A percentile compares a stretch with the other conserved stretches of the same genome.
These are phyloP conservation scores for Hemicordylus capensis DNA, from an alignment of 2,113 vertebrate genomes.

Conservation along the genomic window DNA sequence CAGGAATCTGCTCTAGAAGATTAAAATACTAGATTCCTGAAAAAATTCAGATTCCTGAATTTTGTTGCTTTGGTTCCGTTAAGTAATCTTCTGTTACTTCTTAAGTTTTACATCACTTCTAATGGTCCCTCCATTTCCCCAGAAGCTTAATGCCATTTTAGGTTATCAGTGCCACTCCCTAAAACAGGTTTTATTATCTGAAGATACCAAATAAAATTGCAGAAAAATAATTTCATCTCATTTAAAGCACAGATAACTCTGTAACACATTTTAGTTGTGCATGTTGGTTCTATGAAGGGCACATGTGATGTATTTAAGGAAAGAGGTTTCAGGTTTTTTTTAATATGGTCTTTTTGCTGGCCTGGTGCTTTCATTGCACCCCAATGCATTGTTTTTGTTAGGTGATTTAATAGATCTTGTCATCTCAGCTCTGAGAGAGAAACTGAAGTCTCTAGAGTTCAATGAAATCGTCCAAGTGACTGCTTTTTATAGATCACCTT, in stretches of 20 bases:
- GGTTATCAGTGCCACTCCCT: background rate
- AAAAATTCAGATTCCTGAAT: no score
- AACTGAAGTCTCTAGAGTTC: slow-evolving; percentile 8
- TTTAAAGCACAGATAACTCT: background rate
- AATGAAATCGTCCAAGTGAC: background rate
- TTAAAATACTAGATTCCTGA: no score
- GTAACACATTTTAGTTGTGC: background rate
- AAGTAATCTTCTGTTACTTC: background rate
- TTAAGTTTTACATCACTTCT: background rate
- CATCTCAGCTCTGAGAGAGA: background rate
- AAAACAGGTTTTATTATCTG: background rate
- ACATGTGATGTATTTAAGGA: background rate
- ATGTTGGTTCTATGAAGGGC: background rate
- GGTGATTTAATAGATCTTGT: background rate
- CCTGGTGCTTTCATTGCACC: background rate
- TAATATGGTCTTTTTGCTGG: background rate
- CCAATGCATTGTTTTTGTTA: slow-evolving; percentile 1
- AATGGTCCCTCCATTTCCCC: background rate
- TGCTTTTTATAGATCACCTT: slow-evolving; percentile 8
- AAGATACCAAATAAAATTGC: background rate
- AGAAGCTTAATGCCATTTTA: background rate
- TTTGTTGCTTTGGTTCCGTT: no score
- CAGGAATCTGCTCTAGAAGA: background rate
- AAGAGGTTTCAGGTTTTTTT: background rate
- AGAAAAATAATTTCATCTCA: no score